Conservation (phyloP, 2,888 invertebrate genomes). For the Amiota mariae region DNA sequence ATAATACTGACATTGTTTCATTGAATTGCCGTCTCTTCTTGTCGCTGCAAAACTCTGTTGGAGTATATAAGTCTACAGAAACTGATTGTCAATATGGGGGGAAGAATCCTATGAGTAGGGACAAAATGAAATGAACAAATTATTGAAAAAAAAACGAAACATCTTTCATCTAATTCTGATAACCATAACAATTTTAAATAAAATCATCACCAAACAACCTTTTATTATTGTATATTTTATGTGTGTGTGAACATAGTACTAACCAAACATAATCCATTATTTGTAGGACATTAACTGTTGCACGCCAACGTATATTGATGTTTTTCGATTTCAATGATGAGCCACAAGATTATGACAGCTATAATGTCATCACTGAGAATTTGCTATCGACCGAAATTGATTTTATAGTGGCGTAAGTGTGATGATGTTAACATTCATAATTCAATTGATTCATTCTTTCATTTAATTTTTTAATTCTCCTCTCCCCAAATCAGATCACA, state of each 20-base stretch:
- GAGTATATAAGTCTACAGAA: too few relatives aligned
- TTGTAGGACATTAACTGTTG: conserved; percentile 71
- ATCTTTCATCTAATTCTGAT: too few relatives aligned
- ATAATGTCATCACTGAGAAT: conserved; percentile 75
- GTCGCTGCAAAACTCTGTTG: too few relatives aligned
- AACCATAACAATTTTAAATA: too few relatives aligned
- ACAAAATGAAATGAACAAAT: too few relatives aligned
- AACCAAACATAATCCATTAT: neutral
- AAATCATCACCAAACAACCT: too few relatives aligned
- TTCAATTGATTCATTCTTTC: neutral
- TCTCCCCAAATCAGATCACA: conserved; percentile 55
- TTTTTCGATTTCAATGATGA: conserved; percentile 78
- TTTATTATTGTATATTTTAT: too few relatives aligned
- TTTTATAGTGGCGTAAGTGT: conserved; percentile 78
- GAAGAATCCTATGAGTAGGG: too few relatives aligned
- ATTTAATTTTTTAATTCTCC: conserved; percentile 5
- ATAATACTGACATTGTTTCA: too few relatives aligned
- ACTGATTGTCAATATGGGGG: too few relatives aligned
- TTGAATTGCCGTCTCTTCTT: too few relatives aligned
- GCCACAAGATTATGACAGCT: conserved; percentile 74
- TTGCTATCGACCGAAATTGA: conserved; percentile 77
- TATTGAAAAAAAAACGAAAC: too few relatives aligned
- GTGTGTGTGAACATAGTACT: neutral
- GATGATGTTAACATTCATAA: neutral
- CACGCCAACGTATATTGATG: conserved; percentile 77